Percentiles rank a stretch among this genome's conserved stretches.
These are phyloP conservation scores for Ochotona curzoniae DNA, from an alignment of 2,113 vertebrate genomes.

Conservation along the genomic window DNA sequence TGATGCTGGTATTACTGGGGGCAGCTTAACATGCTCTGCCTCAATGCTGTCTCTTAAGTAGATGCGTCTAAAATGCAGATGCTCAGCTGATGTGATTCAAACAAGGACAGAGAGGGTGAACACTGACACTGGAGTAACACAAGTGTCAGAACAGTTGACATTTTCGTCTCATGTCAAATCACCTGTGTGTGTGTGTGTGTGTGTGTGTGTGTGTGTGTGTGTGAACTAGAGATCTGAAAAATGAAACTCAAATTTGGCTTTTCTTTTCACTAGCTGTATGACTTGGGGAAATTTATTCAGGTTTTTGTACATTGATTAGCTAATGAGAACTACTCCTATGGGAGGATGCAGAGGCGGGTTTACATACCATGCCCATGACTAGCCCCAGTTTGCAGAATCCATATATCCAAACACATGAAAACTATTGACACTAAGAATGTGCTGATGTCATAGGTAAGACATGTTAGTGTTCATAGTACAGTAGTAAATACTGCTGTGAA, in stretches of 20 bases:
- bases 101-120: neutral
- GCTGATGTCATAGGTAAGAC: neutral
- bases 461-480: neutral
- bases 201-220: neutral
- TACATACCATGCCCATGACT: neutral
- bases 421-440: neutral
- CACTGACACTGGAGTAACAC: neutral
- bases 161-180: neutral
- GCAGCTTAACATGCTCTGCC: no score
- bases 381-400: neutral
- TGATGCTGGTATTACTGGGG: no score
- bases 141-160: neutral
- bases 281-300: neutral
- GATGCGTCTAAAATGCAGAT: neutral
- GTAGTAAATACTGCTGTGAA: neutral
- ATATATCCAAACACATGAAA: neutral
- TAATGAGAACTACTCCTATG: neutral
- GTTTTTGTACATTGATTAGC: neutral
- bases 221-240: neutral
- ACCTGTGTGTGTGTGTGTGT: neutral
- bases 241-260: neutral
- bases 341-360: accelerated
- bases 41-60: neutral
- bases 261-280: neutral
- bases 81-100: neutral